A percentile compares a stretch with the other conserved stretches of the same genome.
Evolutionary conservation across 1,140 invertebrate genomes (phyloP).

Genomic region (Thalassaphorura encarpata): DNA sequence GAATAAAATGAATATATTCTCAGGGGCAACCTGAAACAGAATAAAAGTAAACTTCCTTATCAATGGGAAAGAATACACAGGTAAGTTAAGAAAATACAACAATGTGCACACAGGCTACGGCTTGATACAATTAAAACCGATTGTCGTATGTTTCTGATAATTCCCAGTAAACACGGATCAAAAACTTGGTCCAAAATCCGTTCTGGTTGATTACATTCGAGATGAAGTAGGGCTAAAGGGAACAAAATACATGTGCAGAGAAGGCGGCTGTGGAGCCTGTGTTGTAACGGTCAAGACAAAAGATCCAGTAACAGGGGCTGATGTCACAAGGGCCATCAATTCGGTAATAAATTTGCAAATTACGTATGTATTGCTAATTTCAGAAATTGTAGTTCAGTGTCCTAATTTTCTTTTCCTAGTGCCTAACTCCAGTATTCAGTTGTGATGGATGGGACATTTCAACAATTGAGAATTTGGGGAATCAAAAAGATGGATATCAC

Average conservation of each 20-base stretch:
- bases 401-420: slow-evolving; percentile 11
- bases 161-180: not conserved
- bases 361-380: too few species aligned
- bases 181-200: not conserved
- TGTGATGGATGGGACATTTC: slow-evolving; percentile 65
- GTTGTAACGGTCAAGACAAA: slow-evolving; percentile 36
- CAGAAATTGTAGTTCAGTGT: not conserved
- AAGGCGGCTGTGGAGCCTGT: slow-evolving; percentile 44
- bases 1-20: too few species aligned
- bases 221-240: slow-evolving; percentile 38
- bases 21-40: too few species aligned
- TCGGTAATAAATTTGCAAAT: too few species aligned
- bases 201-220: slow-evolving; percentile 35
- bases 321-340: slow-evolving; percentile 34
- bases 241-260: slow-evolving; percentile 63
- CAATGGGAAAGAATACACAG: slow-evolving; percentile 26
- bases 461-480: not conserved
- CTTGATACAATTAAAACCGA: too few species aligned
- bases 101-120: too few species aligned
- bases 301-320: slow-evolving; percentile 32
- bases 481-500: slow-evolving; percentile 66
- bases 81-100: slow-evolving; percentile 12
- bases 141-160: too few species aligned
- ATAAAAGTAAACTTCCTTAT: slow-evolving; percentile 20
- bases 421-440: slow-evolving; percentile 36